Base-by-base conservation (phyloP, 2,113 vertebrate species). In the Ia io region DNA sequence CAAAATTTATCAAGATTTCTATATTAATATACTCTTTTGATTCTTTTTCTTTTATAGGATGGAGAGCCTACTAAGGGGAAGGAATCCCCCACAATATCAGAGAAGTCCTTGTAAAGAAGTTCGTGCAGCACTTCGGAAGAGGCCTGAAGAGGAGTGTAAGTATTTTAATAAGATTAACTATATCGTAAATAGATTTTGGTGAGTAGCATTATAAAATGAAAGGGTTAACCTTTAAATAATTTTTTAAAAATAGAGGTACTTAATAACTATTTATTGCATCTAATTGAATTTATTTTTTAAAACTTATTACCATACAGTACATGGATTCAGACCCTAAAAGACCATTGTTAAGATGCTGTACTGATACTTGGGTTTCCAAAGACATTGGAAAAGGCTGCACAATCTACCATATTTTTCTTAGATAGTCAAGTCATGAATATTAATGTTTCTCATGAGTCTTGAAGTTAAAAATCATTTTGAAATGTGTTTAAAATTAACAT, bases 81-180 rank as follows among this genome's bases (percentile, higher is more conserved):
- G 97, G 69, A 97, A 98, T 97, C 97, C 97, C 97, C 97, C 97
- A 20, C 97, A 97, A 67, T 98, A 97, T 70, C 98, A 97, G 95
- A 97, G 98, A 97, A 98, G 97, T 82, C 94, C 98, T 80, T 97
- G 93, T 88, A 98, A 98, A 86, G 97, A 98, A 61, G 97, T 97
- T 37, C 97, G 97, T 88, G 96, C 97, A 61, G 97, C 97, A 35
- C 88, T 97, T 65, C 95, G 97, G 84, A 98, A 98, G 91, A 97
- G 97, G 74, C 97, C 98, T 89, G 98, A 98, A 51, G 97, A 98
- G 82, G 98, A 98, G 97, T 97, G 98, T 98, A 98, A 98, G 98
- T 98, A 96, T 96, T 94, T 92, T 96, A 70, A 93, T 91, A 32
- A 35, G 88, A 77, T 82, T 90, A 88, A 25, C 32, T 70, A 25